These are phyloP conservation scores for Vidua macroura DNA, from an alignment of 2,113 vertebrate genomes.

Conservation along the genomic window DNA sequence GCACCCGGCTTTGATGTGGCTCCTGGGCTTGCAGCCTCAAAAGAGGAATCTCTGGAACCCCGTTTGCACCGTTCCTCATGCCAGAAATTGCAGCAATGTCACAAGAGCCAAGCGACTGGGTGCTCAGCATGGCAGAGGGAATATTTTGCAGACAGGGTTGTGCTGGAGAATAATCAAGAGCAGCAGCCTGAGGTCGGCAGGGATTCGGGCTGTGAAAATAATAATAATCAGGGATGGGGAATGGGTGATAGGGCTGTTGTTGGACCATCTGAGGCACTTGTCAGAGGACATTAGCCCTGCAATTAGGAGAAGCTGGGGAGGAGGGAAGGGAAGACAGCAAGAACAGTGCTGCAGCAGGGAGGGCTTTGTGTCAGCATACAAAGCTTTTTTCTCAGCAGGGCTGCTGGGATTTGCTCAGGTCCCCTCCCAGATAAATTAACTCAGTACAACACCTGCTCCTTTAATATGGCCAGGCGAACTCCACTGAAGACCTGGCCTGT, in stretches of 20 bases:
- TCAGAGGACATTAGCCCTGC: conserved; percentile 17
- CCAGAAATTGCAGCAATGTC: neutral
- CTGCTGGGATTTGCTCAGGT: conserved; percentile 53
- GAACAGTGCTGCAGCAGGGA: neutral
- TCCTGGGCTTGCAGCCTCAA: conserved; percentile 32
- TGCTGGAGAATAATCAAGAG: neutral
- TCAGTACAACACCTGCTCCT: conserved; percentile 25
- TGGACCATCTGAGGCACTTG: conserved; percentile 40
- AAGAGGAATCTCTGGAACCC: conserved; percentile 20
- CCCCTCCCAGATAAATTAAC: conserved; percentile 49
- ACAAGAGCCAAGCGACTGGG: neutral
- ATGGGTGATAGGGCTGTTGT: neutral
- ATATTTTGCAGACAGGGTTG: neutral
- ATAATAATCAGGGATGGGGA: neutral
- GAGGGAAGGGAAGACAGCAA: neutral
- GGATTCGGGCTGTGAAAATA: neutral
- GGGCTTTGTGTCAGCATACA: conserved; percentile 10
- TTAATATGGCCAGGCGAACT: neutral
- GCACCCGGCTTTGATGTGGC: conserved; percentile 47
- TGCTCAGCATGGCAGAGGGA: neutral
- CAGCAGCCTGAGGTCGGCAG: neutral
- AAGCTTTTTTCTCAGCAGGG: neutral
- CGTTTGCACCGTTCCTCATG: neutral
- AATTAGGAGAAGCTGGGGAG: neutral
- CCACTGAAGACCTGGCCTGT: neutral